A percentile compares a stretch with the other conserved stretches of the same genome.
phyloP scores from a whole-genome alignment of 2,888 invertebrate species.

The Zaprionus lineosus region DNA sequence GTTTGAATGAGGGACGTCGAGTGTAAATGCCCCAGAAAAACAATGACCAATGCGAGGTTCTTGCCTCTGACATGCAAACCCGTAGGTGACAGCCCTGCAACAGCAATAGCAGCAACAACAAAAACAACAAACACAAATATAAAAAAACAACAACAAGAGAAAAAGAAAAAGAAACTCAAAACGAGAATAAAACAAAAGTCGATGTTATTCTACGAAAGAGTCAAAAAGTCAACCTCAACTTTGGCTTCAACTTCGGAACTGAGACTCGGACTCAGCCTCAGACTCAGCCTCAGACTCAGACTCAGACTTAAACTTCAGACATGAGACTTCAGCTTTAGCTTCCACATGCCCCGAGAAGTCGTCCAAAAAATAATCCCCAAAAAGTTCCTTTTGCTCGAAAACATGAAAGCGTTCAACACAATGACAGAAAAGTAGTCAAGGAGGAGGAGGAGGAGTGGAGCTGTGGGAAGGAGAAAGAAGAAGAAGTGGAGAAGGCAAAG shows the following conservation, averaged over 20 bases:
- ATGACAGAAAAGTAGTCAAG: constrained; percentile 37
- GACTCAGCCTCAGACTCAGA: constrained; percentile 9
- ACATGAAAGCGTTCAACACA: constrained; percentile 66
- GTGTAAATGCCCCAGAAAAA: constrained; percentile 28
- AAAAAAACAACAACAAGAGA: background rate
- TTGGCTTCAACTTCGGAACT: constrained; percentile 35
- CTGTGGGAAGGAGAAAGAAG: no score
- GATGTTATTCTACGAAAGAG: constrained; percentile 70
- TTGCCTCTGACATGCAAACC: constrained; percentile 57
- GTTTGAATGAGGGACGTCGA: constrained; percentile 3
- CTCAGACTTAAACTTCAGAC: no score
- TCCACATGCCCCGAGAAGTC: constrained; percentile 67
- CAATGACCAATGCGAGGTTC: constrained; percentile 48
- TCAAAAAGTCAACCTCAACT: constrained; percentile 69
- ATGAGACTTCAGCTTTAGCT: constrained; percentile 19
- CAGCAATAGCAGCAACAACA: constrained; percentile 20
- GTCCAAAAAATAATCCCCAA: constrained; percentile 74
- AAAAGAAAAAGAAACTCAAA: no score
- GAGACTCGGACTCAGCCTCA: no score
- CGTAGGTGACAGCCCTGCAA: constrained; percentile 52
- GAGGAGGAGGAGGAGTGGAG: no score
- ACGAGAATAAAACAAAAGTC: constrained; percentile 74
- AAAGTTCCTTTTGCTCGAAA: constrained; percentile 71
- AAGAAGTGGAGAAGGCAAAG: no score
- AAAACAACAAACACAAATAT: constrained; percentile 8